phyloP scores from a whole-genome alignment of 2,797 vertebrate species.

The Microhierax caerulescens region DNA sequence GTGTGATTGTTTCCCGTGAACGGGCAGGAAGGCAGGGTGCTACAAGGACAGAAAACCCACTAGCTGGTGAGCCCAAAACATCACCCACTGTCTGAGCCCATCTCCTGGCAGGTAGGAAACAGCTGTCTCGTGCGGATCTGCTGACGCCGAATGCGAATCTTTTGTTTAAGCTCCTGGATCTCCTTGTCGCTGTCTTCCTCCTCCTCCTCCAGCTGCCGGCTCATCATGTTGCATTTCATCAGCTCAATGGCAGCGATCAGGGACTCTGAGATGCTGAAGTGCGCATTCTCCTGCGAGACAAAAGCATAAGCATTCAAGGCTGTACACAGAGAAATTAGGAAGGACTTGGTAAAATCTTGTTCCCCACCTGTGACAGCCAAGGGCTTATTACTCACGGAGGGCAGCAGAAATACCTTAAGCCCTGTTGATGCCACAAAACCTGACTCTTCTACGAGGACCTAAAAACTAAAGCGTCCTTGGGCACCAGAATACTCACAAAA shows the following conservation, averaged over 20 bases:
- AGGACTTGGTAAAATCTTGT: neutral
- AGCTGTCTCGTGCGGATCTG: constrained; percentile 88
- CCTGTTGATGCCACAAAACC: neutral
- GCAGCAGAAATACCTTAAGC: neutral
- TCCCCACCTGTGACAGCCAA: neutral
- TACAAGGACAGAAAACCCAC: neutral
- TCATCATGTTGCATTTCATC: constrained; percentile 96
- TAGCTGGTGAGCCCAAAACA: neutral
- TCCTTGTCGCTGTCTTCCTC: constrained; percentile 88
- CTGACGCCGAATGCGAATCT: constrained; percentile 91
- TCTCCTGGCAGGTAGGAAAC: constrained; percentile 67
- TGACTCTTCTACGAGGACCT: neutral
- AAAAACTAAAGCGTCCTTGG: neutral
- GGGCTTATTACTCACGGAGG: neutral
- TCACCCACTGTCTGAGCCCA: constrained; percentile 76
- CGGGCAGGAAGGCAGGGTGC: neutral
- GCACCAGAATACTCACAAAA: neutral
- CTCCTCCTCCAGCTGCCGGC: constrained; percentile 75
- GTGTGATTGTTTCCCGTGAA: neutral
- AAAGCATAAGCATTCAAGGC: neutral
- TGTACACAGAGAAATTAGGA: neutral
- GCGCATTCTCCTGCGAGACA: constrained; percentile 89
- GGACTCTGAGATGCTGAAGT: constrained; percentile 98
- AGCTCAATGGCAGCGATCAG: constrained; percentile 97
- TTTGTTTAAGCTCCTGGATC: constrained; percentile 96